Conservation (phyloP, 2,797 vertebrate species). For the Pelochelys cantorii region DNA sequence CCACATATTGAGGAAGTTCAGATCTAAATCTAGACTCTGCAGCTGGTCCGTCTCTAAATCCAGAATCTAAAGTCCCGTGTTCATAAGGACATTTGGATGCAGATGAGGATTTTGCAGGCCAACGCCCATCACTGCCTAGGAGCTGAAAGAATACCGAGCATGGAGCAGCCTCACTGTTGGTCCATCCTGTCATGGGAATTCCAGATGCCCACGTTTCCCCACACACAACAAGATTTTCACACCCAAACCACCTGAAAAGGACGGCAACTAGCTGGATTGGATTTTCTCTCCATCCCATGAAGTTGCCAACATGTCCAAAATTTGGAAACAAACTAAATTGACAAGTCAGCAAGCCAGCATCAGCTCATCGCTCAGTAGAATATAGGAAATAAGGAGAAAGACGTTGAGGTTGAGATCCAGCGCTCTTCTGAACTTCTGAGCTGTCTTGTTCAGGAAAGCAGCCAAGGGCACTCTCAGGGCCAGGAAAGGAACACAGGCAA, state of each 20-base stretch:
- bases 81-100: not conserved
- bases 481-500: not conserved
- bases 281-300: no score
- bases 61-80: not conserved
- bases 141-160: not conserved
- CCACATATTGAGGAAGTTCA: no score
- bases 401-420: not conserved
- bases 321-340: not conserved
- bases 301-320: not conserved
- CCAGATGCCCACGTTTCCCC: not conserved
- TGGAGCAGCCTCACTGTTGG: not conserved
- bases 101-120: not conserved
- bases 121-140: not conserved
- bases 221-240: not conserved
- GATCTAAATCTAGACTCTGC: no score
- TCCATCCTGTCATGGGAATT: not conserved
- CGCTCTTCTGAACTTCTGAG: not conserved
- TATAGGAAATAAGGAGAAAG: not conserved
- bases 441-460: no score
- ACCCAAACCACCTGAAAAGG: not conserved
- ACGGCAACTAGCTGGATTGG: not conserved
- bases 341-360: not conserved
- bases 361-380: not conserved
- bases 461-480: not conserved
- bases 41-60: no score